Base-by-base conservation (phyloP, 2,888 invertebrate genomes). In the Xylota sylvarum region DNA sequence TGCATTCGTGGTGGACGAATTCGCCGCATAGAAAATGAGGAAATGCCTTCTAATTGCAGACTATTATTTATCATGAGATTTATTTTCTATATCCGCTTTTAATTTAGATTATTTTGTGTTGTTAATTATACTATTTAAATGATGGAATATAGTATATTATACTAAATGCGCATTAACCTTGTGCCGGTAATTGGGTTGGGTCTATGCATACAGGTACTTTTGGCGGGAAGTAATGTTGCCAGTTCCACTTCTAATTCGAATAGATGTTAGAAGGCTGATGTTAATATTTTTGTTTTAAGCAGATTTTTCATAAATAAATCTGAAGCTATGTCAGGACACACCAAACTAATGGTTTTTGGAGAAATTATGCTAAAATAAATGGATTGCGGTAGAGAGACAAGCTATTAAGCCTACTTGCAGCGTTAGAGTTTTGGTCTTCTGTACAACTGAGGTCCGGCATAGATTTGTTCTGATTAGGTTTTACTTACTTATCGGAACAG, bases 151-250 rank as follows among this genome's bases (percentile, higher is more conserved):
- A 10, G 14, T 30, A 3, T 32, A 12, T 48, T 19, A 17, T 32
- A 64, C 27, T 12, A 17, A 48, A 6, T 64, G 46, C 64, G 30
- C 17, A 5, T 9, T 52, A 7, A 23, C 17, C 48, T 19, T 7
- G 35, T 55, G 67, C 14, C 23, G 10, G 30, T 27, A 23, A 1
- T 30, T 19, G 32, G 32, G n/a, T 7, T 12, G 40, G 19, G 52
- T 40, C 23, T 52, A 23, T 5, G 14, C 37, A 9, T 17, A 10
- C 2, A 23, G 0, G 50, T 37, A 35, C 23, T 23, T 55, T 55
- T 55, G 69, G 55, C 43, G 55, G 55, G 40, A 43, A 19, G 30
- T 69, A 69, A 40, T 55, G 69, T 69, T 55, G 69, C 69, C 69
- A 55, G 69, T 1, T 10, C 10, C 10, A 37, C 37, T 10, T 37